phyloP scores from a whole-genome alignment of 2,113 vertebrate species.

The Carollia perspicillata region DNA sequence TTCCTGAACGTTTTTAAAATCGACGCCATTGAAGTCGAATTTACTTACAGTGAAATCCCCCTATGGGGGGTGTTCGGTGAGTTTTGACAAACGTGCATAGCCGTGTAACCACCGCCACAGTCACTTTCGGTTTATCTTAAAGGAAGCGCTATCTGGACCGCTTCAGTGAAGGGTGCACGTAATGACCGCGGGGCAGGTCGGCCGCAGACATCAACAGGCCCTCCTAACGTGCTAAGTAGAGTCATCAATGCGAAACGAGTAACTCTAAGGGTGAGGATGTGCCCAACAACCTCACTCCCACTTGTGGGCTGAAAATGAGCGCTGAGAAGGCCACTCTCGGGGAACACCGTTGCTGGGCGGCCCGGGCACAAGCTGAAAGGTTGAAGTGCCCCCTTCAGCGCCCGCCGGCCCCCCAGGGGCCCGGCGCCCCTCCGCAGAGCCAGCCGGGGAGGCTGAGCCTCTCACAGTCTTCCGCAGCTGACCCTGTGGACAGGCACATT shows the following conservation, averaged over 20 bases:
- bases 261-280: conserved; percentile 81
- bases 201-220: conserved; percentile 78
- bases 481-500: conserved; percentile 78
- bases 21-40: not conserved
- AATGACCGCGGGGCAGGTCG: conserved; percentile 62
- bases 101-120: not conserved
- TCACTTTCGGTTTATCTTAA: conserved; percentile 19
- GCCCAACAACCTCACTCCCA: conserved; percentile 83
- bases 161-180: conserved; percentile 39
- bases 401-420: conserved; percentile 70
- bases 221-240: conserved; percentile 81
- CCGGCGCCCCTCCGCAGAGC: not conserved
- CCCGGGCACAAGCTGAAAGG: conserved; percentile 87
- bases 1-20: not conserved
- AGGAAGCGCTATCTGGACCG: not conserved
- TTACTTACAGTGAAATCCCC: conserved; percentile 24
- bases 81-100: conserved; percentile 10
- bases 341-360: conserved; percentile 79
- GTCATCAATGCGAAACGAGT: conserved; percentile 82
- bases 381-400: conserved; percentile 90
- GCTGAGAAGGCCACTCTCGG: conserved; percentile 82
- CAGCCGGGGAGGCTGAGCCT: not conserved
- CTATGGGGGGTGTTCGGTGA: not conserved
- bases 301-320: conserved; percentile 81
- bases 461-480: conserved; percentile 82